Evolutionary conservation across 2,113 vertebrate genomes (phyloP).

Genomic region (Hoplias malabaricus): DNA sequence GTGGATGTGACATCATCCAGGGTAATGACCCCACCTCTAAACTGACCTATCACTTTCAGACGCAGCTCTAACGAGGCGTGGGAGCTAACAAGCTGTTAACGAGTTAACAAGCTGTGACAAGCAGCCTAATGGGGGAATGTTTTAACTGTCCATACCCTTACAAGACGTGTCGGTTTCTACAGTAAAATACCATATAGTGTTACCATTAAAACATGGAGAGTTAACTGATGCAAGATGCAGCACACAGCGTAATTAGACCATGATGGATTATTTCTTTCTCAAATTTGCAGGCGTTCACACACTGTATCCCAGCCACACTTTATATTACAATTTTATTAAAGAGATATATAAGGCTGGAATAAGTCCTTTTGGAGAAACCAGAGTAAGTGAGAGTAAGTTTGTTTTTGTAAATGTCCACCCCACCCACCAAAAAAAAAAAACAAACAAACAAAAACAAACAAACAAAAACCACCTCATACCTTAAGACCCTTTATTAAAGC

Average conservation of each 20-base stretch:
- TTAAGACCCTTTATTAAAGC: too few relatives aligned
- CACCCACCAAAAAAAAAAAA: too few relatives aligned
- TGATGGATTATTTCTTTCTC: neutral
- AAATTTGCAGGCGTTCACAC: neutral
- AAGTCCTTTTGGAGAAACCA: too few relatives aligned
- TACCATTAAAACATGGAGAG: neutral
- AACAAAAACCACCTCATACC: too few relatives aligned
- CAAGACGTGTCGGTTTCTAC: conserved; percentile 4
- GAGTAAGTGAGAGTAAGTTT: too few relatives aligned
- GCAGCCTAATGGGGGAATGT: conserved; percentile 20
- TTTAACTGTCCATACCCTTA: conserved; percentile 18
- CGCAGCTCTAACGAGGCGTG: conserved; percentile 11
- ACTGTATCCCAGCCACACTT: too few relatives aligned
- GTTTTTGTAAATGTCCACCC: too few relatives aligned
- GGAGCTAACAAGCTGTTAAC: conserved; percentile 41
- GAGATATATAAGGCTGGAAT: too few relatives aligned
- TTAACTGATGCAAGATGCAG: neutral
- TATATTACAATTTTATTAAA: too few relatives aligned
- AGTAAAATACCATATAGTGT: conserved; percentile 16
- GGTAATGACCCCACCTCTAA: conserved; percentile 16
- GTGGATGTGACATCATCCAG: conserved; percentile 44
- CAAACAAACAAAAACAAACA: too few relatives aligned
- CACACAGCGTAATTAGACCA: neutral
- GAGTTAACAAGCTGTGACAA: conserved; percentile 38
- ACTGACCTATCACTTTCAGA: conserved; percentile 19